Evolutionary conservation across 2,113 vertebrate genomes (phyloP).

Genomic region (Hyaena hyaena): DNA sequence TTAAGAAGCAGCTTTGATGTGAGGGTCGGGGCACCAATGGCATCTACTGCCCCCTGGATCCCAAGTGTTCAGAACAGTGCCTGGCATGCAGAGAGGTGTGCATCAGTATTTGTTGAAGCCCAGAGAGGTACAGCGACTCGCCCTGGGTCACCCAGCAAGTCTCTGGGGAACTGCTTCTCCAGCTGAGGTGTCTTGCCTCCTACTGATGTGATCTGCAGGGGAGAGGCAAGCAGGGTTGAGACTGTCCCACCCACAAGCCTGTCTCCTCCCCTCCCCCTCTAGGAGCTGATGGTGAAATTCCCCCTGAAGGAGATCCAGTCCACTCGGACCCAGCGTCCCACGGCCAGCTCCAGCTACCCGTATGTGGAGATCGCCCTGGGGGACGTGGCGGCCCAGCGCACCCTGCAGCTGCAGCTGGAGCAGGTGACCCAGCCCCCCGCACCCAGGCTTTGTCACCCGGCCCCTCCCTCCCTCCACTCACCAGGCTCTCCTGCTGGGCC

Average conservation of each 20-base stretch:
- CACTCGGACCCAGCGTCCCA: slow-evolving; percentile 93
- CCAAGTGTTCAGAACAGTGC: neutral
- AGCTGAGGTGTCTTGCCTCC: neutral
- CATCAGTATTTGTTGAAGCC: neutral
- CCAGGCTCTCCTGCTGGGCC: neutral
- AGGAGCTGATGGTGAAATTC: slow-evolving; percentile 93
- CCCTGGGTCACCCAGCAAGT: neutral
- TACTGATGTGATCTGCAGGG: neutral
- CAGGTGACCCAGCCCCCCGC: slow-evolving; percentile 87
- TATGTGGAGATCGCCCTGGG: slow-evolving; percentile 96
- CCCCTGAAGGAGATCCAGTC: slow-evolving; percentile 96
- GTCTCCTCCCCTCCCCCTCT: neutral
- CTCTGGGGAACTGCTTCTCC: neutral
- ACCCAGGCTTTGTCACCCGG: rapidly evolving
- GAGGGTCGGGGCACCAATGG: neutral
- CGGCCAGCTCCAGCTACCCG: slow-evolving; percentile 93
- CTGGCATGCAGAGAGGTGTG: neutral
- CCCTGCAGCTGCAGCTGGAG: slow-evolving; percentile 96
- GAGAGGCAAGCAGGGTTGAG: neutral
- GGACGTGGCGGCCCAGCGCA: slow-evolving; percentile 90
- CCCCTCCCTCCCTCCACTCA: neutral
- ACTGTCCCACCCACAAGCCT: neutral
- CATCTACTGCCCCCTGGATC: neutral
- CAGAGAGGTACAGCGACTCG: neutral
- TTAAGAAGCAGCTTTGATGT: neutral